Base-by-base conservation (phyloP, 2,113 vertebrate species). In the Aleadryas rufinucha region DNA sequence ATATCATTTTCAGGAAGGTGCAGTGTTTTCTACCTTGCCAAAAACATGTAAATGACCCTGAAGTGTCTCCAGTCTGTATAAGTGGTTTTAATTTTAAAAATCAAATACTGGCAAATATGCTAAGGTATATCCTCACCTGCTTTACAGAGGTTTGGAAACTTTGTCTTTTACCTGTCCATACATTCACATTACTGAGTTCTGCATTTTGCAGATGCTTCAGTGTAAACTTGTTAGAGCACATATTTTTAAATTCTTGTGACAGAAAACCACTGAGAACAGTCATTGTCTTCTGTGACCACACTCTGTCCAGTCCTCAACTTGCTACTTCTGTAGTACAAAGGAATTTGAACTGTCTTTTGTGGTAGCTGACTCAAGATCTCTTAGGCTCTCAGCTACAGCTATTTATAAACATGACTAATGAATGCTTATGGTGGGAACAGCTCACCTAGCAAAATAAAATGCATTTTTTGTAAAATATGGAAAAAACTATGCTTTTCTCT, bases 301-400 rank as follows among this genome's bases (percentile, higher is more conserved):
- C 35, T 90, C 54, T 86, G 23, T 77, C 37, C 44, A n/a, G 53
- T 82, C 57, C 53, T 76, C 49, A 78, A 18, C 50, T 92, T 84
- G 27, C 76, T 78, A 4, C 52, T 93, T 86, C n/a, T 88, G 20
- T 65, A 84, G 47, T 77, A 90, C n/a, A 84, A 68, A 81, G 49
- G 79, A 93, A 59, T 87, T 93, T 77, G 27, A 49, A 60, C 47
- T 52, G n/a, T 63, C 39, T 87, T 90, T 84, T 87, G 49, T 92
- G 77, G 61, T 93, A 85, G 66, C 65, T 83, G 70, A 91, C 50
- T 93, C 86, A 91, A 93, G 94, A 77, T 82, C 88, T 92, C 69
- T 89, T 87, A 17, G 15, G 31, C 35, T 83, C 2, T 92, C 70
- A 91, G 65, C 77, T 94, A 28, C 42, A 91, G 61, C 81, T 94